phyloP scores from a whole-genome alignment of 2,113 vertebrate species.

The Micronisus gabar region DNA sequence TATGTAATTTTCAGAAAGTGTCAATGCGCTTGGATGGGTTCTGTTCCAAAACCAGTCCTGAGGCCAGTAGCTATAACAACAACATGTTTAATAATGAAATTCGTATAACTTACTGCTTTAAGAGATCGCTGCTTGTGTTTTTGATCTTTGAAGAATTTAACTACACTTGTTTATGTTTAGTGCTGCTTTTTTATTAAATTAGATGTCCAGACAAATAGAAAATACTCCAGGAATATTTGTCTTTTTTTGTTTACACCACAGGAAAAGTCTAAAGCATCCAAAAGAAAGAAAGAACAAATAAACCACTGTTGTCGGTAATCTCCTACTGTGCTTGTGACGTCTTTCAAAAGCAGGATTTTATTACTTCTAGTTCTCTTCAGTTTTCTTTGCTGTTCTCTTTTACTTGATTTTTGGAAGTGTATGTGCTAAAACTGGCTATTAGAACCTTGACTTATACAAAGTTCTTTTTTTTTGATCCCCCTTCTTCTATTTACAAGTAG shows the following conservation, averaged over 20 bases:
- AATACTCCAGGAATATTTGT: neutral
- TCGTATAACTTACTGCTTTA: neutral
- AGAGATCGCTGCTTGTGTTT: neutral
- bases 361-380: neutral
- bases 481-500: neutral
- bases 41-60: neutral
- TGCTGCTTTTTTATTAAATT: neutral
- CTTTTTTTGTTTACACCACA: neutral
- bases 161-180: neutral
- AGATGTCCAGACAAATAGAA: neutral
- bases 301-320: neutral
- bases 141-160: neutral
- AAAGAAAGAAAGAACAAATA: neutral
- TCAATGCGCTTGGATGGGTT: neutral
- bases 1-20: neutral
- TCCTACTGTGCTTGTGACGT: neutral
- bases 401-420: neutral
- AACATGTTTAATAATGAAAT: neutral
- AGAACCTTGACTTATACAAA: neutral
- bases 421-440: neutral
- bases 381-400: neutral
- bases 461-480: neutral
- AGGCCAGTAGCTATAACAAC: neutral
- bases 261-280: neutral
- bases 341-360: neutral